Percentiles rank a stretch among this genome's conserved stretches.
Conservation (phyloP, 2,797 vertebrate species). For the Ficedula albicollis region DNA sequence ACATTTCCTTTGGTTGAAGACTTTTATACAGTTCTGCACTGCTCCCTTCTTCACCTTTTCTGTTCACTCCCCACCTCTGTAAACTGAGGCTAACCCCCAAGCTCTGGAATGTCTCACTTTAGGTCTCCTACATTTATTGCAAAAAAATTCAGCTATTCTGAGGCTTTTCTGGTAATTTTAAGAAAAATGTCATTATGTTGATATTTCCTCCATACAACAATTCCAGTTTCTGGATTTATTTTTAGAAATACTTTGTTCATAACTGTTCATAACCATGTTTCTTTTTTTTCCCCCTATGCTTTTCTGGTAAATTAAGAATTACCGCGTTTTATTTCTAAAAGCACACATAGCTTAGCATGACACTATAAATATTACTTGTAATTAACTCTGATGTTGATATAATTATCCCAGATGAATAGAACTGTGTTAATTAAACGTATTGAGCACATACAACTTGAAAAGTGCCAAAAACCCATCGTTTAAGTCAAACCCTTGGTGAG, state of each 20-base stretch:
- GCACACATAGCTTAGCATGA: neutral
- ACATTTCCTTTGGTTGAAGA: neutral
- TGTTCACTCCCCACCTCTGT: neutral
- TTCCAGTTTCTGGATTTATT: neutral
- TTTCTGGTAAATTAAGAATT: neutral
- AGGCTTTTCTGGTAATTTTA: slow-evolving; percentile 14
- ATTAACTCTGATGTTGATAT: slow-evolving; percentile 3
- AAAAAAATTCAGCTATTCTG: neutral
- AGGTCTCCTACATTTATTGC: neutral
- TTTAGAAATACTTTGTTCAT: neutral
- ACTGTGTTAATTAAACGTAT: neutral
- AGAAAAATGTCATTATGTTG: neutral
- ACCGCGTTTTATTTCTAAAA: neutral
- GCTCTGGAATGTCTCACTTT: neutral
- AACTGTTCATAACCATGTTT: neutral
- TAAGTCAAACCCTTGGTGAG: neutral
- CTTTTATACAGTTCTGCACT: neutral
- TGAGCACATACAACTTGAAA: neutral
- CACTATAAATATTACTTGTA: neutral
- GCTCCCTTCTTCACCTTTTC: neutral
- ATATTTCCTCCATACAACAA: slow-evolving; percentile 17
- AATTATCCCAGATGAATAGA: neutral
- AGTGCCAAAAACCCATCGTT: neutral
- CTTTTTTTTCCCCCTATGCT: neutral
- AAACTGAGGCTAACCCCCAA: neutral